Conservation (phyloP, 2,888 invertebrate genomes). For the Scelioninae gen. 2 region DNA sequence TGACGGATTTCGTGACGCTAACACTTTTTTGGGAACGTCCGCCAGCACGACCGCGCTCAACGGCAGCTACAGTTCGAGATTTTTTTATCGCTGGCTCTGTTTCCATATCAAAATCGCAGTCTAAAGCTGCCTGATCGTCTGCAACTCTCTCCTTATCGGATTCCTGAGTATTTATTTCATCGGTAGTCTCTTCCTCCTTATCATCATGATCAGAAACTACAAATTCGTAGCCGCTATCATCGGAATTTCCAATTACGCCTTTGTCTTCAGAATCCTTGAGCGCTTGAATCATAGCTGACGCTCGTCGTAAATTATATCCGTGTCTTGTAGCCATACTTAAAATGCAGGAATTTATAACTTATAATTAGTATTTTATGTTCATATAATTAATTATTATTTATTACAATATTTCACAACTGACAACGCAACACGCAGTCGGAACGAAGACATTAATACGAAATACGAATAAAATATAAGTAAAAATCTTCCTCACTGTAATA, state of each 20-base stretch:
- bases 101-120: background rate
- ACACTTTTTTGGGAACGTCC: slow-evolving; percentile 3
- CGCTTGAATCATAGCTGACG: slow-evolving; percentile 2
- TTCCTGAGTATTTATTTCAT: background rate
- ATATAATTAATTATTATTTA: background rate
- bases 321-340: slow-evolving; percentile 1
- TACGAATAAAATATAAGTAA: background rate
- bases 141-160: background rate
- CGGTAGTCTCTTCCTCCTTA: background rate
- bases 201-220: background rate
- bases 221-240: background rate
- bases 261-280: slow-evolving; percentile 3
- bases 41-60: background rate
- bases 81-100: background rate
- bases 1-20: background rate
- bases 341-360: slow-evolving; percentile 2
- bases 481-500: background rate
- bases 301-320: background rate
- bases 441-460: background rate
- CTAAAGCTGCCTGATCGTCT: background rate
- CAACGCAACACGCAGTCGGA: slow-evolving; percentile 5
- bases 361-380: background rate
- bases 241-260: background rate
- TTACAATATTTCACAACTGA: too few species aligned
- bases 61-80: background rate